Evolutionary conservation across 1,140 invertebrate species (phyloP), one percentile per base, ranked within the genome.

Genomic region (Hylaeus volcanicus): DNA sequence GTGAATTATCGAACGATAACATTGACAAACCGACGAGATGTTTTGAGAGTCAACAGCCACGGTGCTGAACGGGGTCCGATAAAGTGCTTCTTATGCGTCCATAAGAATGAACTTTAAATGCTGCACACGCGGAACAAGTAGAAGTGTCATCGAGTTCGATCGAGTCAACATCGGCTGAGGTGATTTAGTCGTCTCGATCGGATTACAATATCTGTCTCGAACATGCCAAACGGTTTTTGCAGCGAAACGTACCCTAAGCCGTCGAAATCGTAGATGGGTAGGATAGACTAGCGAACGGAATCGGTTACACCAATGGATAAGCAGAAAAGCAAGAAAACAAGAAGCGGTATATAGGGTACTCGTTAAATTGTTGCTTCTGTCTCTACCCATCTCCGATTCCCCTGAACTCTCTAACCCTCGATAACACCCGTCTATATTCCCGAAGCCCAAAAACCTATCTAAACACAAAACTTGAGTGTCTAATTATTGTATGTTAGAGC

Each of bases 401-500:
- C 15, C 2, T 2, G 1, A 63, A 45, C 45, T 11, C 11, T 12
- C 3, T 12, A 12, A 14, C 14, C 61, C 26, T 15, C 70, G 15
- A 56, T 9, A 39, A 5, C 45, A 48, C 69, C 60, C 37, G 37
- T 58, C 15, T 73, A n/a, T 74, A 45, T 43, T 58, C 60, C 68
- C 26, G 51, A 82, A 51, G 41, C 64, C 69, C 15, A 68, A 55
- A 71, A 53, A 26, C 69, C 66, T 55, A 68, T 53, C 72, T 43
- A 66, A 60, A 74, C 72, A 86, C 75, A 86, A 73, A 73, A 86
- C 79, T 74, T 86, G 60, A 81, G 81, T 87, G 85, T 86, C 81
- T 88, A 89, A 90, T 89, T 91, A 90, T 80, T 90, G 88, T 92
- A 91, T 91, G 91, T 92, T 93, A 93, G 93, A 93, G 93, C 93